Base-by-base conservation (phyloP, 2,888 invertebrate genomes). In the Lepidocyrtinus sp. region DNA sequence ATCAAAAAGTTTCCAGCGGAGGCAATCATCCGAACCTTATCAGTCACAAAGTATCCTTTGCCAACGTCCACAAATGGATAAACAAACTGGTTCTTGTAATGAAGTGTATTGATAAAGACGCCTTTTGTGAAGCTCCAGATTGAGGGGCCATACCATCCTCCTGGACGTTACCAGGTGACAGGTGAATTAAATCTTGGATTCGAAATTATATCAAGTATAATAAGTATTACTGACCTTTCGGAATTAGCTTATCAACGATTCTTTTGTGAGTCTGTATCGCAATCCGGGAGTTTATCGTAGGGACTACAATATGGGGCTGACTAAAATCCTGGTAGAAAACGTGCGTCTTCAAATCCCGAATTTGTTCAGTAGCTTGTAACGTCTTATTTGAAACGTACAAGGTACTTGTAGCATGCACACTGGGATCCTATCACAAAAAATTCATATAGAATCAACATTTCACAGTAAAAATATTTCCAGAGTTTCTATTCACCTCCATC, bases 41-140 rank as follows among this genome's bases (percentile, higher is more conserved):
- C 83, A n/a, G 77, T 77, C 1, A 9, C 77, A 74, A 84, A 85
- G 46, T 63, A 72, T 21, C 75, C 74, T 17, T 83, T 81, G 5
- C 82, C 80, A 27, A 84, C 81, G 27, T 83, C 78, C 2, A 74
- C 76, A 19, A 84, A 70, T 17, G 83, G 77, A 64, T 71, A 83
- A 2, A 75, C 80, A 27, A 84, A 81, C 45, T 81, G 81, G 19
- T 82, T 83, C 55, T 77, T 82, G 81, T 80, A 85, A 64, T 79
- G 76, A 36, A 84, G 70, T 1, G 85, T 85, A 50, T 85, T 85
- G n/a, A 81, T 78, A 55, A 83, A 83, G 0, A 85, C 77, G 0
- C 83, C 84, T 46, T 83, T 81, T 7, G 85, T 85, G 62, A 84
- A 85, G 46, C 81, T 82, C 61, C 74, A 83, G 36, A 85, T 84